These are phyloP conservation scores for Copsychus sechellarum DNA, from an alignment of 2,113 vertebrate genomes.

Conservation along the genomic window DNA sequence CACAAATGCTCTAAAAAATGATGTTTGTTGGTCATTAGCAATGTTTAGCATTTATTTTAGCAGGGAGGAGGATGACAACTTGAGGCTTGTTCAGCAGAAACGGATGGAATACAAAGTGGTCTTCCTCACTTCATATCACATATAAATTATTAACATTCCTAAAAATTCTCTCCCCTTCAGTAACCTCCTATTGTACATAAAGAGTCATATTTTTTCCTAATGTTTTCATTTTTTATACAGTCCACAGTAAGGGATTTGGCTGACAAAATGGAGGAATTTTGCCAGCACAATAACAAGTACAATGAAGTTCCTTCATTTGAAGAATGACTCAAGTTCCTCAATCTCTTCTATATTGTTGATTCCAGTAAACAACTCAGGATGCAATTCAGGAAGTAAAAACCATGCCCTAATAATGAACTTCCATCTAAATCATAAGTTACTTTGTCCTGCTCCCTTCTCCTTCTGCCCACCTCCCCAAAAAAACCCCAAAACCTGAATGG, in stretches of 20 bases:
- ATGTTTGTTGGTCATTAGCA: background rate
- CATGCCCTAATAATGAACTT: background rate
- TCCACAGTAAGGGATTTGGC: background rate
- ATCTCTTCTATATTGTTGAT: background rate
- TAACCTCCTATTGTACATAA: background rate
- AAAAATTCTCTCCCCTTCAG: background rate
- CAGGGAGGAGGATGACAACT: background rate
- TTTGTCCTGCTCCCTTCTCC: background rate
- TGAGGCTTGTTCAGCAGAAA: background rate
- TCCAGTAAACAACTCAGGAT: background rate
- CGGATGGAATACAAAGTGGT: background rate
- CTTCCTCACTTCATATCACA: background rate
- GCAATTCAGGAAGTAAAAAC: background rate
- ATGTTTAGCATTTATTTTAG: background rate
- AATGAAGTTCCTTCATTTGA: background rate
- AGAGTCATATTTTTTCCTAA: background rate
- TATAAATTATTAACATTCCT: slow-evolving; percentile 25
- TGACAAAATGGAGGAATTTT: background rate
- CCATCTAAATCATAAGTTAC: background rate
- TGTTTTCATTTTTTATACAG: background rate
- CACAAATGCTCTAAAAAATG: background rate
- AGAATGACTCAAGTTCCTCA: background rate
- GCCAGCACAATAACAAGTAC: background rate
- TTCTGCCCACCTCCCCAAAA: background rate
- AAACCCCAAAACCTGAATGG: background rate